Evolutionary conservation across 1,140 invertebrate species (phyloP), one percentile per base, ranked within the genome.

Genomic region (Argopecten irradians): DNA sequence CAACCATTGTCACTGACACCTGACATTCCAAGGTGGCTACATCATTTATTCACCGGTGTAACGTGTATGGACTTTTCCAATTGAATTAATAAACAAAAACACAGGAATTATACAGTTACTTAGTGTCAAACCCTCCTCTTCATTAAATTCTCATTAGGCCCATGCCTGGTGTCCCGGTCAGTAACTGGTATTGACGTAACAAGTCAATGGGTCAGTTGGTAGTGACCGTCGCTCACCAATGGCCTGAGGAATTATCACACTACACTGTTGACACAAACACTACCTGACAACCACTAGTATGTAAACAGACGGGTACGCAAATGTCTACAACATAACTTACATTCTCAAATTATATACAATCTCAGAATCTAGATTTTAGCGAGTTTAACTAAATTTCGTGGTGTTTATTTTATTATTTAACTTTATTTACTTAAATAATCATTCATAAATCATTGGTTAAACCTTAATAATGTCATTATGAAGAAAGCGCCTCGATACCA

Each of bases 91-190:
- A 71, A 14, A 46, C 22, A 28, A 71, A 71, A 71, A 71, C 55
- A 71, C 55, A 28, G 55, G 7, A 3, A 5, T 55, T 55, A 55
- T 22, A 7, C n/a, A 16, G 5, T 71, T 71, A 71, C 55, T 71
- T 71, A 71, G 55, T 71, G 55, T 71, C 55, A 71, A 8, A 5
- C 3, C 2, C 55, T 71, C n/a, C 19, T 71, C 22, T 5, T 28
- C 55, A 71, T 71, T 71, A 71, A 71, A 28, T 71, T 71, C 55
- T 71, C 55, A 71, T 71, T 71, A 71, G 55, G 22, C n/a, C 55
- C 28, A n/a, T 71, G 43, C 14, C 43, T 19, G 22, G 43, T 46
- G 43, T 46, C 43, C 9, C 1, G 55, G n/a, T n/a, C 43, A 55
- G 43, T 22, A 13, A 55, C 43, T 13, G 22, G 14, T 28, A n/a